These are phyloP conservation scores for Potamarius usumacintae DNA, from an alignment of 2,113 vertebrate species.

Conservation along the genomic window DNA sequence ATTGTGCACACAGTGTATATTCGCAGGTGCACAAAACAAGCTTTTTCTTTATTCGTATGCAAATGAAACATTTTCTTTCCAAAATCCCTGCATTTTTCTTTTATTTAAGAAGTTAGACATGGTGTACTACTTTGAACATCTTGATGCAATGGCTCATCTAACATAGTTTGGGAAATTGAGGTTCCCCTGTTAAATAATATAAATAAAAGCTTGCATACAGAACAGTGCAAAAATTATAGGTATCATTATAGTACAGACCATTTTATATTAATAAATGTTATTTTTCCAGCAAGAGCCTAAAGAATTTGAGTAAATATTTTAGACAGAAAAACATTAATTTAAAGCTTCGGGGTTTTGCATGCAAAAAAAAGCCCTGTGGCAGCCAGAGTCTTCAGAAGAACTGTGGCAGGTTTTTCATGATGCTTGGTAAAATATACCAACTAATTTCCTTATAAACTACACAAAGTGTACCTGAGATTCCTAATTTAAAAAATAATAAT, in stretches of 20 bases:
- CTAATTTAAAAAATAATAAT: too few species aligned
- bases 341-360: not conserved
- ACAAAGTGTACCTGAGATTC: not conserved
- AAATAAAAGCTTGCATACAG: not conserved
- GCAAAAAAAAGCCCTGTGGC: not conserved
- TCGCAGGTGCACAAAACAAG: not conserved
- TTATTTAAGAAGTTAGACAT: not conserved
- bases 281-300: not conserved
- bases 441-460: not conserved
- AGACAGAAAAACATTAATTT: not conserved
- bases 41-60: not conserved
- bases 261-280: not conserved
- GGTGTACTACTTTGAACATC: not conserved
- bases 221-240: not conserved
- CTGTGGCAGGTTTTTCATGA: not conserved
- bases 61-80: not conserved
- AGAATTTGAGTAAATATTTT: not conserved
- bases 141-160: not conserved
- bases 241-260: not conserved
- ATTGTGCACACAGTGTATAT: too few species aligned
- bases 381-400: not conserved
- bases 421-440: not conserved
- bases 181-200: not conserved
- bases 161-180: not conserved
- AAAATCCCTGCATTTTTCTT: not conserved